phyloP scores from a whole-genome alignment of 2,797 vertebrate species.

The Halcyon chelicuti region DNA sequence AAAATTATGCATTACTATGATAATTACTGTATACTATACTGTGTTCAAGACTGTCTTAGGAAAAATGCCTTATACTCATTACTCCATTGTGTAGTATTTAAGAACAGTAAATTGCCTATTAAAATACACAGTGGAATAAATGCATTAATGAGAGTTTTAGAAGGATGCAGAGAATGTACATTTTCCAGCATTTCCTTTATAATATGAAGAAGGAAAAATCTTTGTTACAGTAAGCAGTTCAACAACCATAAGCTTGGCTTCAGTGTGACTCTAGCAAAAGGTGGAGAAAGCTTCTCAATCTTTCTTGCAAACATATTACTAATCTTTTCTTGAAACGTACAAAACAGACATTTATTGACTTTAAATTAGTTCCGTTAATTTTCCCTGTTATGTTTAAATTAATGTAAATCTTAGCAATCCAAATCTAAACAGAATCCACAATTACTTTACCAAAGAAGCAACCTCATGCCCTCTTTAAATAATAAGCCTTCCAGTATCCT shows the following conservation, averaged over 20 bases:
- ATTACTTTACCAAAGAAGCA: not conserved
- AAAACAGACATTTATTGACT: not conserved
- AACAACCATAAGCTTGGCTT: not conserved
- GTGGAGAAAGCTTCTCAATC: not conserved
- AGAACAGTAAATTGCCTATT: conserved; percentile 39
- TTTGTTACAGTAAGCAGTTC: not conserved
- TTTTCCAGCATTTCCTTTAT: not conserved
- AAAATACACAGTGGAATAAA: conserved; percentile 11
- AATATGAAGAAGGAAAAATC: not conserved
- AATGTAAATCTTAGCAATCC: not conserved
- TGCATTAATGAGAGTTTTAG: not conserved
- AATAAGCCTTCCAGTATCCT: not conserved
- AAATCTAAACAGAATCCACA: not conserved
- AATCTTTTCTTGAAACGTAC: not conserved
- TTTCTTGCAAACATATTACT: not conserved
- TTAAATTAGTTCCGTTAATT: not conserved
- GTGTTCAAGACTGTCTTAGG: conserved; percentile 1
- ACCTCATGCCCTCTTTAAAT: not conserved
- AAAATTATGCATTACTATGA: conserved; percentile 60
- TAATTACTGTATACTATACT: conserved; percentile 47
- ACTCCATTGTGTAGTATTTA: conserved; percentile 28
- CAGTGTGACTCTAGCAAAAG: not conserved
- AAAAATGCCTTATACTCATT: conserved; percentile 35
- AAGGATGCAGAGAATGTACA: not conserved
- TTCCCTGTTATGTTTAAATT: not conserved